Conservation (phyloP, 2,888 invertebrate genomes). For the Caenorhabditis japonica region DNA sequence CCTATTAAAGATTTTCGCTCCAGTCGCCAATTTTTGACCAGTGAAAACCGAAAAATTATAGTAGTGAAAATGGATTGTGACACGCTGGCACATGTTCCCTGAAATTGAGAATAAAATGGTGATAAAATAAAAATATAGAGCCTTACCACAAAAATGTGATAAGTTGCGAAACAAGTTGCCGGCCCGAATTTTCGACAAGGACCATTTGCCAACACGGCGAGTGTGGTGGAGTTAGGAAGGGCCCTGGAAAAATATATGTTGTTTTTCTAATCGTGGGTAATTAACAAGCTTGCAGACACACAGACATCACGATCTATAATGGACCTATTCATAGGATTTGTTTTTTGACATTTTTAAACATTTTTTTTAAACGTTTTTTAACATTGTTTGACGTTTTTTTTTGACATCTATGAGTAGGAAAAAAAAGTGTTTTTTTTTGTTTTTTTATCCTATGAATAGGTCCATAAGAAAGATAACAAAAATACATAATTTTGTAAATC, state of each 20-base stretch:
- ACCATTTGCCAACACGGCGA: slow-evolving; percentile 38
- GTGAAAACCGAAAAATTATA: slow-evolving; percentile 27
- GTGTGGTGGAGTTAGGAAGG: slow-evolving; percentile 34
- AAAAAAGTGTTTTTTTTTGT: too few relatives aligned
- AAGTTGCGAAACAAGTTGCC: slow-evolving; percentile 22
- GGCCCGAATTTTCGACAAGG: slow-evolving; percentile 36
- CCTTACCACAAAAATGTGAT: slow-evolving; percentile 31
- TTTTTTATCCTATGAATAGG: too few relatives aligned
- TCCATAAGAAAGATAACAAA: too few relatives aligned
- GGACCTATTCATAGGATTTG: too few relatives aligned
- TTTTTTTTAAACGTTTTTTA: too few relatives aligned
- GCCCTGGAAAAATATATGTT: slow-evolving; percentile 33
- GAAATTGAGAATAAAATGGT: neutral
- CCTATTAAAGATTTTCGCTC: neutral
- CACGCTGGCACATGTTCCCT: slow-evolving; percentile 39
- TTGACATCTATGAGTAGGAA: too few relatives aligned
- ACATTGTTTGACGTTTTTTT: too few relatives aligned
- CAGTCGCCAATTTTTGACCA: slow-evolving; percentile 30
- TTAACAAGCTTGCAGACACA: too few relatives aligned
- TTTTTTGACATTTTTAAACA: too few relatives aligned
- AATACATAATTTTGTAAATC: too few relatives aligned
- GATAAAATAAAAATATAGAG: neutral
- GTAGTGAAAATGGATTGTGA: slow-evolving; percentile 31
- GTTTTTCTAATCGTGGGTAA: too few relatives aligned
- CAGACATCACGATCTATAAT: too few relatives aligned